phyloP scores from a whole-genome alignment of 2,113 vertebrate genomes.

The Cepphus grylle region DNA sequence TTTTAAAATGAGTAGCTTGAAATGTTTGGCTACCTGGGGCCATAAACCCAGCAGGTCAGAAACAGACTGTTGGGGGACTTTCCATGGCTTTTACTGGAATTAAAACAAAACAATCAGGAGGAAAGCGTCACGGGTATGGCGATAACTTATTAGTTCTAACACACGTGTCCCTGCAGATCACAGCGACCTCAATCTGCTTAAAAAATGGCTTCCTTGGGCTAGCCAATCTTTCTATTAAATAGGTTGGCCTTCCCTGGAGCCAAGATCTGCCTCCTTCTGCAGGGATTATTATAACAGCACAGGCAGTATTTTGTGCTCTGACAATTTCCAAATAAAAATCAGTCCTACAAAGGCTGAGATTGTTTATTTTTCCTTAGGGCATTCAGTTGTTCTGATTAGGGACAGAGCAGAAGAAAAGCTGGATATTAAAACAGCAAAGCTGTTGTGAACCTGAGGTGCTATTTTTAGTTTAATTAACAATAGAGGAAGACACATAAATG shows the following conservation, averaged over 20 bases:
- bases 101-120: constrained; percentile 56
- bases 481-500: background rate
- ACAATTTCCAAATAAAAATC: constrained; percentile 46
- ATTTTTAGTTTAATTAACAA: constrained; percentile 39
- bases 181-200: constrained; percentile 49
- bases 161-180: constrained; percentile 51
- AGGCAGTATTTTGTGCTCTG: constrained; percentile 27
- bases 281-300: constrained; percentile 31
- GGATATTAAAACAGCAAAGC: constrained; percentile 3
- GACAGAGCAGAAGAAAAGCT: background rate
- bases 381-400: constrained; percentile 4
- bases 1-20: constrained; percentile 19
- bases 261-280: constrained; percentile 36
- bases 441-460: background rate
- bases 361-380: constrained; percentile 37
- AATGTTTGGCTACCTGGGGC: constrained; percentile 33
- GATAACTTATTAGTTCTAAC: constrained; percentile 45
- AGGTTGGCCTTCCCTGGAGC: constrained; percentile 49
- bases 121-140: background rate
- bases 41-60: constrained; percentile 38
- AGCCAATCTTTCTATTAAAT: constrained; percentile 55
- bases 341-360: background rate
- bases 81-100: constrained; percentile 34
- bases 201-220: constrained; percentile 48
- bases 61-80: constrained; percentile 5